Base-by-base conservation (phyloP, 1,140 invertebrate genomes). In the Drosophila sulfurigaster region DNA sequence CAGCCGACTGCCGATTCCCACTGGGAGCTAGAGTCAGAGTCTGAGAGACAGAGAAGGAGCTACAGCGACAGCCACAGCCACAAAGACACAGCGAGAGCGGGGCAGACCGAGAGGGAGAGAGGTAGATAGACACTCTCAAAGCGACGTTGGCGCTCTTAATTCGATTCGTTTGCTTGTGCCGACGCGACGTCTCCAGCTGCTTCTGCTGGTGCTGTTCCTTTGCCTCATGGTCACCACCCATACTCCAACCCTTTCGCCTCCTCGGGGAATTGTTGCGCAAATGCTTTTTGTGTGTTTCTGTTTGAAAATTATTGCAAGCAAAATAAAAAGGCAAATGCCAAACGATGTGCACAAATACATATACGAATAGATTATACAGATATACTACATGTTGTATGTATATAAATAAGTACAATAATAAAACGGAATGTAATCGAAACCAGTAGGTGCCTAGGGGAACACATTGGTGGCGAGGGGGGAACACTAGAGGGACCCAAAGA, bases 231-330 rank as follows among this genome's bases (percentile, higher is more conserved):
- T 56, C 59, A 32, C 49, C 28, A 15, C 30, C 65, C 57, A 54
- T 59, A 10, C 58, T 41, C 46, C 58, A 20, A 28, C 43, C 67
- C 79, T 38, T 67, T 46, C 60, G 16, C 13, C 5, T 63, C 85
- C 63, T 56, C 64, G n/a, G 85, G 78, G 85, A 79, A 76, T 89
- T 83, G 85, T 89, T 89, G 85, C 85, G 85, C 85, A 89, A 89
- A 89, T 89, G 85, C 86, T 89, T 89, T 89, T 89, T 89, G 86
- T 89, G 78, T 89, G 81, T 89, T 89, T 81, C 86, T 90, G 85
- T 85, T 90, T 89, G 75, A 85, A 83, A 85, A 90, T 81, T 89
- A 89, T 89, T 89, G 85, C 85, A 90, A 81, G 79, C 71, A 81
- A 81, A 81, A 75, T 58, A 72, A 66, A 52, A 73, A 59, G 11